A percentile compares a stretch with the other conserved stretches of the same genome.
phyloP scores from a whole-genome alignment of 2,113 vertebrate genomes.

The Clarias magur region DNA sequence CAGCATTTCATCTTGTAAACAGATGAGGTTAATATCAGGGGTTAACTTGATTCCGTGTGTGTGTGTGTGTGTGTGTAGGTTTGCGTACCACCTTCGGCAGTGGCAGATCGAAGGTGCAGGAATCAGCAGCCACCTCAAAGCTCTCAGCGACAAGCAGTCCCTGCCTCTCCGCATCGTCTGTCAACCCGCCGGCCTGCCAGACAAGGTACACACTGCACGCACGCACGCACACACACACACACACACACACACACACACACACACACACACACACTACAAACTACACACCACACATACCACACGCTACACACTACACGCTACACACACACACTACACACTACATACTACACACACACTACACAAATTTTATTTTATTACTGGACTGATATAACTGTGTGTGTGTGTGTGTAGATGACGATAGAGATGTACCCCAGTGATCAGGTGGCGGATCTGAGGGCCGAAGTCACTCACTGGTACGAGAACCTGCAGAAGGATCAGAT shows the following conservation, averaged over 20 bases:
- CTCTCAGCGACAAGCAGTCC: conserved; percentile 96
- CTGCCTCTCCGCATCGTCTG: conserved; percentile 94
- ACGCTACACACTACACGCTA: too few relatives aligned
- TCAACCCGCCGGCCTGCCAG: conserved; percentile 95
- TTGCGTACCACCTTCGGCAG: conserved; percentile 96
- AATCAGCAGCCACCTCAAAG: conserved; percentile 98
- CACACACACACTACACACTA: too few relatives aligned
- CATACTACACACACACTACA: too few relatives aligned
- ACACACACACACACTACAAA: too few relatives aligned
- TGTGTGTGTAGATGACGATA: conserved; percentile 89
- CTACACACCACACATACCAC: too few relatives aligned
- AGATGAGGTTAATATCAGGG: not conserved
- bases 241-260: too few relatives aligned
- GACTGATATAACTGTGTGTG: not conserved
- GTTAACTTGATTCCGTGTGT: not conserved
- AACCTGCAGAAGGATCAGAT: conserved; percentile 99
- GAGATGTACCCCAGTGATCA: conserved; percentile 99
- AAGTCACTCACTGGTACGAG: conserved; percentile 99
- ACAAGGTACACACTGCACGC: conserved; percentile 78
- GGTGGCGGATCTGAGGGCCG: conserved; percentile 93
- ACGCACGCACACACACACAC: too few relatives aligned
- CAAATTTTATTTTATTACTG: not conserved
- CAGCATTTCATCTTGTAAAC: not conserved
- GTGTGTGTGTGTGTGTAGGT: conserved; percentile 70
- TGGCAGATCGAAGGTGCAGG: conserved; percentile 99